Evolutionary conservation across 2,888 invertebrate genomes (phyloP).

Genomic region (Plutella xylostella): DNA sequence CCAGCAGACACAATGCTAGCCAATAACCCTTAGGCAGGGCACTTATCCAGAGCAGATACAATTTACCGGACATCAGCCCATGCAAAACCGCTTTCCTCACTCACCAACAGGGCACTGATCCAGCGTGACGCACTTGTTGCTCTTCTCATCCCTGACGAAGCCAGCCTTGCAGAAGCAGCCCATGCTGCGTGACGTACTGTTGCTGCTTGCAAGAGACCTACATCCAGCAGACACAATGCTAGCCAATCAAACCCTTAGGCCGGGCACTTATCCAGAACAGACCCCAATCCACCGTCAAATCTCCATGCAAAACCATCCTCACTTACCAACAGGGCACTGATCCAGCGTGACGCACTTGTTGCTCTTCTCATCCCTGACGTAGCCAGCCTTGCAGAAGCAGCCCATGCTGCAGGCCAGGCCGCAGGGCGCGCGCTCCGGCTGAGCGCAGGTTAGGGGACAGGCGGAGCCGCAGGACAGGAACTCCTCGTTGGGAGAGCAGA

Average conservation of each 20-base stretch:
- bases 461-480: conserved; percentile 47
- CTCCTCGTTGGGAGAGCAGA: conserved; percentile 47
- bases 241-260: too few species aligned
- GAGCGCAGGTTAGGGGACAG: conserved; percentile 43
- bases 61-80: too few species aligned
- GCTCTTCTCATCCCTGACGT: conserved; percentile 38
- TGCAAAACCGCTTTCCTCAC: too few species aligned
- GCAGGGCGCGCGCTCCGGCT: conserved; percentile 35
- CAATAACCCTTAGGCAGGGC: too few species aligned
- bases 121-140: conserved; percentile 39
- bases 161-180: conserved; percentile 58
- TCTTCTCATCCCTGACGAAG: conserved; percentile 39
- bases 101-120: conserved; percentile 49
- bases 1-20: too few species aligned
- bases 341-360: conserved; percentile 44
- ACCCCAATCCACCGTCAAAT: too few species aligned
- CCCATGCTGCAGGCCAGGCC: conserved; percentile 49
- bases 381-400: conserved; percentile 54
- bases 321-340: conserved; percentile 43
- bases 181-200: too few species aligned
- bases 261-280: too few species aligned
- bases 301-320: too few species aligned
- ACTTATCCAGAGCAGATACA: too few species aligned
- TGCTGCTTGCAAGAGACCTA: too few species aligned
- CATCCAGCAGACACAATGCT: too few species aligned